These are phyloP conservation scores for Lasioglossum marginatum DNA, from an alignment of 2,888 invertebrate species.

Conservation along the genomic window DNA sequence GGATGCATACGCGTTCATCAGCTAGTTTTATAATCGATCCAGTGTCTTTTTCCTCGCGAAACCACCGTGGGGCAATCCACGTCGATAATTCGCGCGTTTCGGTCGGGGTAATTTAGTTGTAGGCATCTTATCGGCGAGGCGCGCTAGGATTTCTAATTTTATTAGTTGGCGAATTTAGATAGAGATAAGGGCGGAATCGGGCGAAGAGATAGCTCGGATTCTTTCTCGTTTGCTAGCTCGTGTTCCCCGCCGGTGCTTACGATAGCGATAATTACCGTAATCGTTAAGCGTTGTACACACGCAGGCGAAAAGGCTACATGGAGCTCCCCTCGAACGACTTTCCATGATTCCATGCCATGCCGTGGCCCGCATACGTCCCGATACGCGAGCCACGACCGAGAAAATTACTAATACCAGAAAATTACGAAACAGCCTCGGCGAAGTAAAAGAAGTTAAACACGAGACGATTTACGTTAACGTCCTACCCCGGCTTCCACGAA, in stretches of 20 bases:
- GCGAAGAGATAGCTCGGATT: not conserved
- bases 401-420: constrained; percentile 59
- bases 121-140: constrained; percentile 22
- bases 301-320: constrained; percentile 33
- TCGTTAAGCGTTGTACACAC: constrained; percentile 45
- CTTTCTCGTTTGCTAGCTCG: not conserved
- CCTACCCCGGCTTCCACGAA: constrained; percentile 58
- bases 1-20: not conserved
- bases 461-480: constrained; percentile 63
- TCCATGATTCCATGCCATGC: constrained; percentile 38
- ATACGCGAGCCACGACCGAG: constrained; percentile 41
- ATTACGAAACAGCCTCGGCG: constrained; percentile 47
- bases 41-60: not conserved
- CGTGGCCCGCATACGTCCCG: constrained; percentile 17
- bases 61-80: not conserved
- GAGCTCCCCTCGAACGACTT: constrained; percentile 35
- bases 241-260: constrained; percentile 23
- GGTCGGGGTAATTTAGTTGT: constrained; percentile 41
- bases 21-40: not conserved
- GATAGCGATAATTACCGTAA: constrained; percentile 55
- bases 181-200: constrained; percentile 26
- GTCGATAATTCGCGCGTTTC: not conserved
- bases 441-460: constrained; percentile 63
- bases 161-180: constrained; percentile 50
- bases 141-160: constrained; percentile 36